Evolutionary conservation across 2,797 vertebrate species (phyloP).

Genomic region (Mareca strepera): DNA sequence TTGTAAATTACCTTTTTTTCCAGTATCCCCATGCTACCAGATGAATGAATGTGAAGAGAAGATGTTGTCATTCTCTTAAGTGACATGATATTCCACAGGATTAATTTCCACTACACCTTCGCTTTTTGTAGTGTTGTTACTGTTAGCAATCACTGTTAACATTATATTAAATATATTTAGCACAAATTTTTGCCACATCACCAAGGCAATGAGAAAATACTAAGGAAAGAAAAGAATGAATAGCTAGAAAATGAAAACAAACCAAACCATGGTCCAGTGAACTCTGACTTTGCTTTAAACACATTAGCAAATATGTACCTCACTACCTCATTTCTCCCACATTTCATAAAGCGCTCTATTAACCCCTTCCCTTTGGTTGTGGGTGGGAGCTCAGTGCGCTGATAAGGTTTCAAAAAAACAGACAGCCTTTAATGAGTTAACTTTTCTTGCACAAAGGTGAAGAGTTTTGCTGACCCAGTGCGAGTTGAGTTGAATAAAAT

Average conservation of each 20-base stretch:
- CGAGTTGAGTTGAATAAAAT: slow-evolving; percentile 66
- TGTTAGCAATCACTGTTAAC: not conserved
- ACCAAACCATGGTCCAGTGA: slow-evolving; percentile 22
- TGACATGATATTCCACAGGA: slow-evolving; percentile 11
- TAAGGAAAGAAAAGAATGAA: not conserved
- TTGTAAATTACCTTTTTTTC: slow-evolving; percentile 10
- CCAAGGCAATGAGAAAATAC: not conserved
- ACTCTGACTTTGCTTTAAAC: slow-evolving; percentile 19
- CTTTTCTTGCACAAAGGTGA: slow-evolving; percentile 26
- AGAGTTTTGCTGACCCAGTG: slow-evolving; percentile 77
- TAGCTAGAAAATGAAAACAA: slow-evolving; percentile 37
- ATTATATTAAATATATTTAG: not conserved
- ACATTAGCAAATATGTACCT: slow-evolving; percentile 9
- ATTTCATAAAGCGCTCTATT: not conserved
- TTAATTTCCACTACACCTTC: not conserved
- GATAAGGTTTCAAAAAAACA: not conserved
- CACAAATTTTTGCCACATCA: not conserved
- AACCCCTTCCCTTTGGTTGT: slow-evolving; percentile 10
- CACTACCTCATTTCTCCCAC: not conserved
- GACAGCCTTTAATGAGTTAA: slow-evolving; percentile 65
- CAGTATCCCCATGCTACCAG: slow-evolving; percentile 40
- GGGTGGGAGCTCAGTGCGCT: not conserved
- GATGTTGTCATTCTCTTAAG: slow-evolving; percentile 23
- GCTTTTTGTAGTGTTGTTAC: not conserved
- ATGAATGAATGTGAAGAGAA: not conserved